These are phyloP conservation scores for Agrilus cyanescens DNA, from an alignment of 2,888 invertebrate species.

Conservation along the genomic window DNA sequence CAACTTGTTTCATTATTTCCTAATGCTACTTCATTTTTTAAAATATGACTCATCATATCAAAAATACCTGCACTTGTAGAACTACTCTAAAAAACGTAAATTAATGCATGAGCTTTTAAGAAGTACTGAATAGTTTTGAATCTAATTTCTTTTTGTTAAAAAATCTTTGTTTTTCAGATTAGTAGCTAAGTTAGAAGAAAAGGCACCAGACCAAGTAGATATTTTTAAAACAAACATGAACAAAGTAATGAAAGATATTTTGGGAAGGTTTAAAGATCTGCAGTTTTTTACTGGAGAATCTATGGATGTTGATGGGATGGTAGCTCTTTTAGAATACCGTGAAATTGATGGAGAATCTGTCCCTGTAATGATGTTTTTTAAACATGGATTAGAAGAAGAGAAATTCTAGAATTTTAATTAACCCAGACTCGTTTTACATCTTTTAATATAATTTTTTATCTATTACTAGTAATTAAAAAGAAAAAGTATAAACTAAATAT, in stretches of 20 bases:
- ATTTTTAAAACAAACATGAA: conserved; percentile 86
- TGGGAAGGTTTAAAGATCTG: conserved; percentile 82
- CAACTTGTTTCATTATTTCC: no score
- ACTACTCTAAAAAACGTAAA: no score
- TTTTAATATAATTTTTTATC: conserved; percentile 11
- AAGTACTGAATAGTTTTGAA: not conserved
- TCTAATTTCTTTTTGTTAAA: not conserved
- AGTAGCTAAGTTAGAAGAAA: conserved; percentile 69
- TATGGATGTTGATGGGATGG: conserved; percentile 88
- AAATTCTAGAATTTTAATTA: conserved; percentile 59
- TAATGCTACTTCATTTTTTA: no score
- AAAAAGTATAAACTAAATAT: no score
- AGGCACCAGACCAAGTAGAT: conserved; percentile 72
- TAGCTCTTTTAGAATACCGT: conserved; percentile 88
- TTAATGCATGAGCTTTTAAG: no score
- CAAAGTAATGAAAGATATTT: conserved; percentile 84
- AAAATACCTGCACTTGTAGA: no score
- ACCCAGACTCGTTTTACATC: conserved; percentile 10
- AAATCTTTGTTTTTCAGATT: conserved; percentile 43
- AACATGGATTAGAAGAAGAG: conserved; percentile 90
- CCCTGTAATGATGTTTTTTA: conserved; percentile 91
- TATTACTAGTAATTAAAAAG: conserved; percentile 4
- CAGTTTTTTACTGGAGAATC: conserved; percentile 89
- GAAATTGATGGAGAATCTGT: conserved; percentile 71
- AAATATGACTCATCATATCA: no score